Evolutionary conservation across 1,140 invertebrate species (phyloP), one percentile per base, ranked within the genome.

Genomic region (Papilio machaon): DNA sequence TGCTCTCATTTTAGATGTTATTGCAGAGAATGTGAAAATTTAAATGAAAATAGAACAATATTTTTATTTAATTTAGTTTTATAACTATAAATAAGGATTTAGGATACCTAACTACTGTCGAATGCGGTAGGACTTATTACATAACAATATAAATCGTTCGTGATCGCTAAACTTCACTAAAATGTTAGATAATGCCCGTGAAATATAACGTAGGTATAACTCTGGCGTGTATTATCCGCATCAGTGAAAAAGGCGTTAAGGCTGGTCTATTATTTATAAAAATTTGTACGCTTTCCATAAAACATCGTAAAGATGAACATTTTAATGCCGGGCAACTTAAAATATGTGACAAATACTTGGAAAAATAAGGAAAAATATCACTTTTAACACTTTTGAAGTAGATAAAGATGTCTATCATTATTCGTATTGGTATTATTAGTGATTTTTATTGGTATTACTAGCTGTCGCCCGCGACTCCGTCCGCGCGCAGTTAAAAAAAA

Each of bases 1-100:
- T 70, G 13, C 13, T 70, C 64, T 70, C 23, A 35, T 35, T 70
- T 70, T 58, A 58, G 54, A 35, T 64, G 60, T 64, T 64, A 64
- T 64, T 64, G 60, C 60, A 30, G 23, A 35, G 9, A 30, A 64
- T 64, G 23, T 23, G 11, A 9, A n/a, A 54, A 54, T 1, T 54
- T 6, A 58, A 58, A 58, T 58, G 2, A n/a, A 58, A 58, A 54
- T n/a, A 5, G 52, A 7, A 58, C 54, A 17, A 58, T 5, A 52
- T 17, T 52, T 52, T 15, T n/a, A n/a, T n/a, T n/a, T n/a, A n/a
- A n/a, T n/a, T n/a, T n/a, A n/a, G n/a, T n/a, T n/a, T n/a, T n/a
- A n/a, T n/a, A n/a, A n/a, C n/a, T n/a, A n/a, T n/a, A n/a, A n/a
- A n/a, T n/a, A n/a, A 38, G 6, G 38, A 38, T 38, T 38, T 6